Conservation (phyloP, 2,113 vertebrate species). For the Neoarius graeffei region DNA sequence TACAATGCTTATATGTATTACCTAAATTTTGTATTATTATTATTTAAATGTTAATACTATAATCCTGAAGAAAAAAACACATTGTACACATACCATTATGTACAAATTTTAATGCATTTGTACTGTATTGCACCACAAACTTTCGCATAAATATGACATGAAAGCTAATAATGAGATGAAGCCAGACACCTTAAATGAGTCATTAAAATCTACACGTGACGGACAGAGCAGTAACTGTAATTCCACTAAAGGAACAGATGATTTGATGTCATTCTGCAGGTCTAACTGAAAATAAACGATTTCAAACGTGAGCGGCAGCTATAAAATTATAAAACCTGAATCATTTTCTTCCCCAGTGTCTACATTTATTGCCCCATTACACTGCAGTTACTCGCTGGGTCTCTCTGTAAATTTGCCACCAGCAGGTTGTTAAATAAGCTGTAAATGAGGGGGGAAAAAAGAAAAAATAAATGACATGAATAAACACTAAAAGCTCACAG, state of each 20-base stretch:
- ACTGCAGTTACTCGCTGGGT: not conserved
- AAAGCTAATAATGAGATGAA: not conserved
- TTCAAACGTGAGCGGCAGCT: not conserved
- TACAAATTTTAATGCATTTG: not conserved
- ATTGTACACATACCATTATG: not conserved
- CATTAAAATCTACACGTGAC: not conserved
- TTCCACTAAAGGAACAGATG: not conserved
- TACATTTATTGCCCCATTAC: constrained; percentile 11
- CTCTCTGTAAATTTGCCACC: not conserved
- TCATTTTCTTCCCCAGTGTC: not conserved
- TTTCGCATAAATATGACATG: not conserved
- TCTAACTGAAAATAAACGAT: not conserved
- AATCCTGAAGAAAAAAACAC: not conserved
- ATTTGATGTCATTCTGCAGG: not conserved
- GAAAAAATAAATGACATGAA: not conserved
- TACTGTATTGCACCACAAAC: not conserved
- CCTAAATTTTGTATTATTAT: not conserved
- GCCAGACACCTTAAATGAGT: not conserved
- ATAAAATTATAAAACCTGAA: constrained; percentile 12
- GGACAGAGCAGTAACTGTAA: not conserved
- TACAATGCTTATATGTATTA: not conserved
- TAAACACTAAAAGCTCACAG: not conserved
- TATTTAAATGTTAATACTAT: not conserved
- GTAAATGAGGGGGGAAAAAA: not conserved
- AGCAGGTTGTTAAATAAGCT: not conserved